A percentile compares a stretch with the other conserved stretches of the same genome.
phyloP scores from a whole-genome alignment of 2,888 invertebrate genomes.

The Branchellion lobata region DNA sequence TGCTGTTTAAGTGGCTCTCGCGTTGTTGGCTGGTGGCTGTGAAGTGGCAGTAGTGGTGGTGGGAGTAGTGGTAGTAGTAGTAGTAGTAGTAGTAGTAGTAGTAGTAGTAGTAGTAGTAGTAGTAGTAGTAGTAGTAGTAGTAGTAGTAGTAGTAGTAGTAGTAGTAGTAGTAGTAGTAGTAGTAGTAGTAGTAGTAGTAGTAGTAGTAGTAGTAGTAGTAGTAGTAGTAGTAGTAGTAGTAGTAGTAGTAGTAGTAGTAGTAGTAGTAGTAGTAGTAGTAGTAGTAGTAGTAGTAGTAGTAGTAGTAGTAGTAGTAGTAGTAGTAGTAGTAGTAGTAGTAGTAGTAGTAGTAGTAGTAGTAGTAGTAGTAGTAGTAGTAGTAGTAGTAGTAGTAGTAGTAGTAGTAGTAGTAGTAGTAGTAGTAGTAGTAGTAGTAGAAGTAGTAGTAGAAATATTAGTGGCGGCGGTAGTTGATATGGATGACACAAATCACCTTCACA shows the following conservation, averaged over 20 bases:
- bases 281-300: constrained; percentile 49
- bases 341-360: constrained; percentile 29
- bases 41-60: no score
- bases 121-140: constrained; percentile 47
- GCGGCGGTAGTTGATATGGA: not conserved
- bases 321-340: constrained; percentile 33
- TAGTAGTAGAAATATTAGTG: not conserved
- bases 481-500: no score
- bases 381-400: constrained; percentile 29
- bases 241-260: constrained; percentile 49
- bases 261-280: constrained; percentile 49
- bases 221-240: constrained; percentile 45
- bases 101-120: constrained; percentile 45
- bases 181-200: constrained; percentile 46
- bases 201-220: constrained; percentile 46
- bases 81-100: constrained; percentile 46
- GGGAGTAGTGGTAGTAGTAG: constrained; percentile 40
- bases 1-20: no score
- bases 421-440: constrained; percentile 12
- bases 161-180: constrained; percentile 40
- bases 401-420: constrained; percentile 12
- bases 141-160: constrained; percentile 49
- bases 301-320: constrained; percentile 47
- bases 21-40: no score
- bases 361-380: constrained; percentile 29